A percentile compares a stretch with the other conserved stretches of the same genome.
These are phyloP conservation scores for Eulemur rufifrons DNA, from an alignment of 2,113 vertebrate genomes.

Conservation along the genomic window DNA sequence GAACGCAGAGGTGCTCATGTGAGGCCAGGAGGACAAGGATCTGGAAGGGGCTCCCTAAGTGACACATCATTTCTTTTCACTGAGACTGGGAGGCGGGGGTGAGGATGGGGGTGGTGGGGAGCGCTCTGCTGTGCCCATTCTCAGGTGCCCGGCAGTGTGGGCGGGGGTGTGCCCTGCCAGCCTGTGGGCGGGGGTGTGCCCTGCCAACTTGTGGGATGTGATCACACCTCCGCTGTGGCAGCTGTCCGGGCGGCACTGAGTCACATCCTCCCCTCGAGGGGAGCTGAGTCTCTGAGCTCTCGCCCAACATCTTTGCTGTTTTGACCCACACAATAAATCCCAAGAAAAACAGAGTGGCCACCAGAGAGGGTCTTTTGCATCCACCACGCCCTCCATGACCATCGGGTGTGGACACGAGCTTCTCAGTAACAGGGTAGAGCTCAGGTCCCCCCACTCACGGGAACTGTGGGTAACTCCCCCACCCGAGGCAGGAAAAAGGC, in stretches of 20 bases:
- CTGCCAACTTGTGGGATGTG: too few species aligned
- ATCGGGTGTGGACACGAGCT: neutral
- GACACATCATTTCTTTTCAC: neutral
- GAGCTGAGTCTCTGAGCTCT: neutral
- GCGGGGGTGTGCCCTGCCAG: rapidly evolving
- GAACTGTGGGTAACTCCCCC: neutral
- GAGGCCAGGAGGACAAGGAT: neutral
- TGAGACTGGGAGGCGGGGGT: neutral
- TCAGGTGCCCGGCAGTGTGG: neutral
- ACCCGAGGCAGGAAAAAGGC: neutral
- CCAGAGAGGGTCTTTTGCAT: neutral
- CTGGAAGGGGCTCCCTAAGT: neutral
- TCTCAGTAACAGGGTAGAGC: neutral
- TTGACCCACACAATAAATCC: neutral
- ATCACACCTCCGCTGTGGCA: neutral
- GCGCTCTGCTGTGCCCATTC: neutral
- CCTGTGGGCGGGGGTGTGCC: too few species aligned
- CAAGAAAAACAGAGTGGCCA: neutral
- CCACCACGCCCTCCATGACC: rapidly evolving
- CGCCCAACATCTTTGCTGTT: neutral
- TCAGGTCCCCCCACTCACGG: neutral
- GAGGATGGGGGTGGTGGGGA: neutral
- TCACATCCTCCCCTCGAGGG: neutral
- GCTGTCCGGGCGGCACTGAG: neutral
- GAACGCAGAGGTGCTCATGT: neutral